Conservation (phyloP, 1,140 invertebrate genomes). For the Triops longicaudatus region DNA sequence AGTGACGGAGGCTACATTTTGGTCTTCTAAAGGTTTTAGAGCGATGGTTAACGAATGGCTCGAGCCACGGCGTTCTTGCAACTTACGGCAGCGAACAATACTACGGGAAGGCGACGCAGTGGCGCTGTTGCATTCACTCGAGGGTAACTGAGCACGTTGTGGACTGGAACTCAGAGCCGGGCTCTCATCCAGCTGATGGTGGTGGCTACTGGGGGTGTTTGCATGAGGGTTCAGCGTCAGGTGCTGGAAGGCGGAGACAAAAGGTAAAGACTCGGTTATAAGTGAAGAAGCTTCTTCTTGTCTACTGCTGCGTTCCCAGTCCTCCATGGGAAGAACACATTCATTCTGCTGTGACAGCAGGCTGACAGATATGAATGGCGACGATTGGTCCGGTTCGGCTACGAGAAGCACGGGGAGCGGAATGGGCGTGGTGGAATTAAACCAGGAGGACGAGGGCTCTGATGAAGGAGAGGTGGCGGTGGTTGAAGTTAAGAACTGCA, state of each 20-base stretch:
- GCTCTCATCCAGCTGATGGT: no score
- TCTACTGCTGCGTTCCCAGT: background rate
- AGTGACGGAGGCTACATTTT: constrained; percentile 34
- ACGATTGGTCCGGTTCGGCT: background rate
- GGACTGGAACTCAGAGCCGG: no score
- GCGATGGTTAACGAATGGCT: constrained; percentile 75
- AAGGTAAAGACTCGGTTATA: background rate
- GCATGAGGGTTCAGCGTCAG: background rate
- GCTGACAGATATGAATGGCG: background rate
- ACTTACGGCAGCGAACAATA: constrained; percentile 26
- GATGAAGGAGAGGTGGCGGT: background rate
- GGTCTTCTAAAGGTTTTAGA: constrained; percentile 40
- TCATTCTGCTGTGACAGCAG: constrained; percentile 8
- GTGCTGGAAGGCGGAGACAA: constrained; percentile 1
- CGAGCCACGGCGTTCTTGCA: constrained; percentile 54
- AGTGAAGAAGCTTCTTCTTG: background rate
- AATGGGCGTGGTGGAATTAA: background rate
- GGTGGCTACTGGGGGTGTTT: background rate
- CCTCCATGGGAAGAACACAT: constrained; percentile 7
- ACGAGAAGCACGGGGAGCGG: background rate
- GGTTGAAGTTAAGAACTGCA: background rate
- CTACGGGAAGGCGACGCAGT: background rate
- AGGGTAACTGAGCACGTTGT: background rate
- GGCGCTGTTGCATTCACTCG: constrained; percentile 2
- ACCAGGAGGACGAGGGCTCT: background rate